These are phyloP conservation scores for Dendroctonus ponderosae DNA, from an alignment of 1,140 invertebrate genomes.

Conservation along the genomic window DNA sequence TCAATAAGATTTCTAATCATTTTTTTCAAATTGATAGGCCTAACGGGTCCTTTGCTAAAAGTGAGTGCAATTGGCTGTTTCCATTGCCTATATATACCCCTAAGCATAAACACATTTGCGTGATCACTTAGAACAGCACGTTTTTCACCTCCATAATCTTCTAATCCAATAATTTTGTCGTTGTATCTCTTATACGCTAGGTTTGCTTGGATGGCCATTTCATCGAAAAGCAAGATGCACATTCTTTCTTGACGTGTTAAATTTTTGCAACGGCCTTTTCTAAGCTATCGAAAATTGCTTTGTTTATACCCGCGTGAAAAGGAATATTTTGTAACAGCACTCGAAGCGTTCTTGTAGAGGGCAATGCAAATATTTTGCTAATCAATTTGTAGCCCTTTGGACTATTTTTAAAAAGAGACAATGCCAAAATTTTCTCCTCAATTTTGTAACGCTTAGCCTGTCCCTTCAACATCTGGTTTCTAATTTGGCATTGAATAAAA, in stretches of 20 bases:
- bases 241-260: constrained; percentile 12
- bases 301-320: constrained; percentile 42
- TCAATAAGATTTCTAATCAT: constrained; percentile 35
- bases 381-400: constrained; percentile 39
- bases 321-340: constrained; percentile 37
- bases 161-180: constrained; percentile 34
- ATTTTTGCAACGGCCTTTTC: constrained; percentile 17
- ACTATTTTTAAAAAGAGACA: constrained; percentile 41
- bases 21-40: constrained; percentile 26
- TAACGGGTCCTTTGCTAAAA: constrained; percentile 36
- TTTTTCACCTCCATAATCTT: constrained; percentile 35
- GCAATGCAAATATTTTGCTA: constrained; percentile 34
- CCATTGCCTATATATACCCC: constrained; percentile 41
- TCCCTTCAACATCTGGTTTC: constrained; percentile 10
- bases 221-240: constrained; percentile 34
- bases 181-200: constrained; percentile 17
- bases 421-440: constrained; percentile 39
- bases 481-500: constrained; percentile 32
- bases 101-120: constrained; percentile 44
- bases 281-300: constrained; percentile 24
- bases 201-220: constrained; percentile 24
- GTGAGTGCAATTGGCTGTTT: constrained; percentile 41
- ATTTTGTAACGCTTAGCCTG: constrained; percentile 35
- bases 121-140: constrained; percentile 39
- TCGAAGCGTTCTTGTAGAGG: constrained; percentile 33